These are phyloP conservation scores for Donacobius atricapilla DNA, from an alignment of 2,113 vertebrate genomes.

Conservation along the genomic window DNA sequence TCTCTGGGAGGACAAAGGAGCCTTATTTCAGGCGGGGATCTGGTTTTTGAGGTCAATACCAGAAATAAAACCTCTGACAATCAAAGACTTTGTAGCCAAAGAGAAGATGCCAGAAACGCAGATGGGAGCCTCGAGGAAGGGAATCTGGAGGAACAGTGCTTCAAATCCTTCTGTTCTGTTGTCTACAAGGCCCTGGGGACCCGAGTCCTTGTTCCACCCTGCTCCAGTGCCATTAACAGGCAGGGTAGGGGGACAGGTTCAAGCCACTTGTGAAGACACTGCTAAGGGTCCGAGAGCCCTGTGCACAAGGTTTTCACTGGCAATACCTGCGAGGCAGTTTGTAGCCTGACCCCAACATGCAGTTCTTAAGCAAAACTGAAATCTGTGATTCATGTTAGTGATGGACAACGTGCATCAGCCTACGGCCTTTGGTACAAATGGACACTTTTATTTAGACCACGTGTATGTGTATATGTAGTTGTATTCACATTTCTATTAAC, in stretches of 20 bases:
- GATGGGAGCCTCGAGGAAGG: not conserved
- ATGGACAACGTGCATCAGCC: not conserved
- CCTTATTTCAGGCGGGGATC: not conserved
- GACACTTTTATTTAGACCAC: not conserved
- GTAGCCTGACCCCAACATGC: not conserved
- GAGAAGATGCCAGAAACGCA: not conserved
- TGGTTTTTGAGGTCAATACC: not conserved
- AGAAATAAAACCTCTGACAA: not conserved
- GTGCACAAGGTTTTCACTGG: not conserved
- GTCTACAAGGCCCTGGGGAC: not conserved
- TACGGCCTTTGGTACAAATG: not conserved
- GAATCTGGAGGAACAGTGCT: not conserved
- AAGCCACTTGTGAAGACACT: not conserved
- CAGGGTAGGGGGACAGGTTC: not conserved
- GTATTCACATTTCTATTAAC: not conserved
- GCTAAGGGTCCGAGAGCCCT: accelerated
- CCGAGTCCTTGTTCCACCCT: not conserved
- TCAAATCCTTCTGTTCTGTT: not conserved
- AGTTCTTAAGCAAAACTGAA: not conserved
- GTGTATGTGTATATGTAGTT: accelerated
- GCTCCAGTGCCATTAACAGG: not conserved
- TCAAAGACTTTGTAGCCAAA: not conserved
- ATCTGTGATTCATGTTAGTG: not conserved
- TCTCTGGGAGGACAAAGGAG: not conserved
- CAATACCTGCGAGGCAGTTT: not conserved